Base-by-base conservation (phyloP, 2,888 invertebrate genomes). In the Cataglyphis altisquamis region DNA sequence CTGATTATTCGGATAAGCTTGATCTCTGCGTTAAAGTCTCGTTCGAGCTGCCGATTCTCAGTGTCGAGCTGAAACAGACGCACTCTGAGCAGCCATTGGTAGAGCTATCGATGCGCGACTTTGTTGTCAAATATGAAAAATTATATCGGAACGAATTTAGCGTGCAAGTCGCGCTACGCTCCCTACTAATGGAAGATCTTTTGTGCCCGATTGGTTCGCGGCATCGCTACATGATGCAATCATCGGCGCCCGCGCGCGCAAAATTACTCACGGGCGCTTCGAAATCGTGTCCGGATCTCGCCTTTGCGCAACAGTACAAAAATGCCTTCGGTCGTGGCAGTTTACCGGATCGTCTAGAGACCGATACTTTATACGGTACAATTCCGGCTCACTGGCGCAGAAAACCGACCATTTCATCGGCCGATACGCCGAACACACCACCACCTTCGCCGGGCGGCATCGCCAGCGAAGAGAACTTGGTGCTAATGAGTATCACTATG, bases 141-240 rank as follows among this genome's bases (percentile, higher is more conserved):
- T 95, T 96, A 82, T 96, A 96, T 87, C 95, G 95, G 32, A 96
- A 96, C 90, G 97, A 97, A 93, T 98, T 97, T 4, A 96, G 96
- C 88, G 96, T 98, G 75, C 97, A 97, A 95, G 97, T 98, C 18
- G 97, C 98, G 0, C 95, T 99, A 9, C 97, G 98, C 88, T 98
- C 98, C 0, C 96, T 99, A 32, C 96, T 97, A 4, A 98, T 99
- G 97, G 98, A 99, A 94, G 99, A 99, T 95, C 96, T 99, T 4
- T 96, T 98, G 9, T 97, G 97, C 92, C 96, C 97, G 1, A 96
- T 96, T 29, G 97, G 97, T 63, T 97, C 98, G 0, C 97, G 97
- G 90, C 97, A 98, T 95, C 96, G 98, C 52, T 97, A 97, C 93
- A 97, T 99, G 96, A 97, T 99, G 94, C 96, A 97, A 86, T 98